Percentiles rank a stretch among this genome's conserved stretches.
Conservation (phyloP, 2,888 invertebrate genomes). For the Drosophila prolongata region DNA sequence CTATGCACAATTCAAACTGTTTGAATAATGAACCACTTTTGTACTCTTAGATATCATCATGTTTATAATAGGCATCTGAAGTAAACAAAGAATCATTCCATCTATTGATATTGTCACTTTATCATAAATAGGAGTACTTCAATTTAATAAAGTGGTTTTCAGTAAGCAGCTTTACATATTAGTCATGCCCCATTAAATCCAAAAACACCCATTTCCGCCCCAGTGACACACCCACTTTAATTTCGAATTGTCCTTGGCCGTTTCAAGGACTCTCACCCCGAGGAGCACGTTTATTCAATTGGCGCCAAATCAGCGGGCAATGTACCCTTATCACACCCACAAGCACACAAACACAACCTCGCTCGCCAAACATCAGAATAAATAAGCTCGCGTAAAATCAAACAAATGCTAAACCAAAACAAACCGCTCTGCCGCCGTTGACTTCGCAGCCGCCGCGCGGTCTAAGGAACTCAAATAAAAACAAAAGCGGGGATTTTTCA, state of each 20-base stretch:
- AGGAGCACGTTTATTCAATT: slow-evolving; percentile 28
- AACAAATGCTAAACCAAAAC: slow-evolving; percentile 52
- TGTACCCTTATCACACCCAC: slow-evolving; percentile 60
- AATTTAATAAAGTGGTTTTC: neutral
- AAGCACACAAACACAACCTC: slow-evolving; percentile 8
- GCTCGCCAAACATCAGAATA: neutral
- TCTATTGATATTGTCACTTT: neutral
- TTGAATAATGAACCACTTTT: no score
- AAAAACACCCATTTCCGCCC: slow-evolving; percentile 12
- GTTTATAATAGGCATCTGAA: no score
- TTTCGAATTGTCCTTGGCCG: slow-evolving; percentile 20
- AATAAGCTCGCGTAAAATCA: slow-evolving; percentile 30
- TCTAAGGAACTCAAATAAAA: slow-evolving; percentile 56
- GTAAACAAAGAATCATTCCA: neutral
- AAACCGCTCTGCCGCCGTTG: slow-evolving; percentile 33
- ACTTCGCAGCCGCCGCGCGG: slow-evolving; percentile 38
- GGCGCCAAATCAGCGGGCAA: slow-evolving; percentile 54
- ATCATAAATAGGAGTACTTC: slow-evolving; percentile 1
- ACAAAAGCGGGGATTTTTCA: slow-evolving; percentile 56
- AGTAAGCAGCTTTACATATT: slow-evolving; percentile 13
- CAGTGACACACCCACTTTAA: slow-evolving; percentile 8
- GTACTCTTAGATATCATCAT: no score
- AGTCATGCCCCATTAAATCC: slow-evolving; percentile 26
- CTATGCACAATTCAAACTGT: no score
- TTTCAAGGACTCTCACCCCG: slow-evolving; percentile 33